A percentile compares a stretch with the other conserved stretches of the same genome.
phyloP scores from a whole-genome alignment of 1,140 invertebrate species.

The Neotoxoptera formosana region DNA sequence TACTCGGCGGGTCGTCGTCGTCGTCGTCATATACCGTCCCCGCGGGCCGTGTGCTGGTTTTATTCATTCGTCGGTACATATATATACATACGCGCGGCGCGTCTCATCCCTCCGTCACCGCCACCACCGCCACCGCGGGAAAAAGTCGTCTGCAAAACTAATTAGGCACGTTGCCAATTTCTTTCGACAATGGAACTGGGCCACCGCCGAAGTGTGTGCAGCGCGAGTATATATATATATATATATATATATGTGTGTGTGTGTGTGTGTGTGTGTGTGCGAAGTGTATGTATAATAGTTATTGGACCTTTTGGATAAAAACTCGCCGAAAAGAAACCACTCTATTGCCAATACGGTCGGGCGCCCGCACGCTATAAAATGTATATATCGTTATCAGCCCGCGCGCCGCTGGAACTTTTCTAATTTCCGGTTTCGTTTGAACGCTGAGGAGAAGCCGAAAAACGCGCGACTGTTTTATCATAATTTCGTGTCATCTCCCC shows the following conservation, averaged over 20 bases:
- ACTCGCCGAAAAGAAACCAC: conserved; percentile 40
- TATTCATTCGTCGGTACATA: background rate
- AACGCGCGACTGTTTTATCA: no score
- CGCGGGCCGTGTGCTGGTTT: background rate
- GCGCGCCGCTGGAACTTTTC: background rate
- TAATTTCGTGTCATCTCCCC: background rate
- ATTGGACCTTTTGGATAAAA: conserved; percentile 44
- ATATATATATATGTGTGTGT: background rate
- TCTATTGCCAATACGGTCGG: conserved; percentile 12
- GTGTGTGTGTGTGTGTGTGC: no score
- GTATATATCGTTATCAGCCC: background rate
- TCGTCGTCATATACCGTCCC: no score
- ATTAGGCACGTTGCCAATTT: conserved; percentile 52
- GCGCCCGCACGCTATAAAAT: background rate
- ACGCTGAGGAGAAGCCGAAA: background rate
- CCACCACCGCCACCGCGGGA: background rate
- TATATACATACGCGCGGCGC: background rate
- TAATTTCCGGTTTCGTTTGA: background rate
- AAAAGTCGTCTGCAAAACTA: conserved; percentile 47
- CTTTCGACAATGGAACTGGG: conserved; percentile 42
- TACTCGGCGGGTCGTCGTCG: background rate
- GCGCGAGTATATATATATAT: background rate
- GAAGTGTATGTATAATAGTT: background rate
- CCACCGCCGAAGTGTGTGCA: background rate
- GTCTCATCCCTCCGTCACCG: no score